phyloP scores from a whole-genome alignment of 2,888 invertebrate genomes.

The Uloborus plumipes region DNA sequence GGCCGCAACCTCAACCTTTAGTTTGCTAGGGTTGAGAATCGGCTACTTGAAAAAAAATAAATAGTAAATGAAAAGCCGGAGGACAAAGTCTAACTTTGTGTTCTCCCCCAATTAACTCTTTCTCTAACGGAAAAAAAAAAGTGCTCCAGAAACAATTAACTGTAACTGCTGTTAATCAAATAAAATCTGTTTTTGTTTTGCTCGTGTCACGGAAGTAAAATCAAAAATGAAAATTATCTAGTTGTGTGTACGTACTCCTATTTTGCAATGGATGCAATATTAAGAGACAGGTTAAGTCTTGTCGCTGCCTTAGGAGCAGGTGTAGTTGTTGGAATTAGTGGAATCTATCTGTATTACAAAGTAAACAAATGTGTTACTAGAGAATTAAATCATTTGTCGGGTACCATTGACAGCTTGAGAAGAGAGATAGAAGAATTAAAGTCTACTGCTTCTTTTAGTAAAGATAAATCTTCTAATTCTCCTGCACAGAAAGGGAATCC shows the following conservation, averaged over 20 bases:
- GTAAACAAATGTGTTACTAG: slow-evolving; percentile 65
- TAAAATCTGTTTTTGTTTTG: slow-evolving; percentile 21
- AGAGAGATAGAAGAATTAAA: slow-evolving; percentile 67
- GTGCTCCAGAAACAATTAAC: too few relatives aligned
- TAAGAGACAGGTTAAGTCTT: slow-evolving; percentile 63
- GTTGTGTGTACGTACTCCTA: background rate
- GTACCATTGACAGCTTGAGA: slow-evolving; percentile 67
- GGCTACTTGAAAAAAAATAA: too few relatives aligned
- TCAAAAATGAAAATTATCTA: background rate
- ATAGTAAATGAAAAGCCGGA: too few relatives aligned
- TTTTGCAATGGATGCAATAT: slow-evolving; percentile 61
- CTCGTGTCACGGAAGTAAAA: slow-evolving; percentile 35
- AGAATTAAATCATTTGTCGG: slow-evolving; percentile 67
- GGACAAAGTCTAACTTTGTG: too few relatives aligned
- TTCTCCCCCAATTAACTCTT: too few relatives aligned
- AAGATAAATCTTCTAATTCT: slow-evolving; percentile 43
- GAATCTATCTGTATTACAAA: slow-evolving; percentile 68
- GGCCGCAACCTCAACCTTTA: too few relatives aligned
- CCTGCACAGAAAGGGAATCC: slow-evolving; percentile 31
- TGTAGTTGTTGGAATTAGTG: slow-evolving; percentile 68
- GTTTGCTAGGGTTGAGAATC: too few relatives aligned
- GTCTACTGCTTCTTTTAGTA: slow-evolving; percentile 17
- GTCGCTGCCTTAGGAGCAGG: slow-evolving; percentile 68
- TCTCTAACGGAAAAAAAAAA: too few relatives aligned
- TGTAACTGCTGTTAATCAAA: too few relatives aligned